phyloP scores from a whole-genome alignment of 2,797 vertebrate species.

The Linurgus olivaceus region DNA sequence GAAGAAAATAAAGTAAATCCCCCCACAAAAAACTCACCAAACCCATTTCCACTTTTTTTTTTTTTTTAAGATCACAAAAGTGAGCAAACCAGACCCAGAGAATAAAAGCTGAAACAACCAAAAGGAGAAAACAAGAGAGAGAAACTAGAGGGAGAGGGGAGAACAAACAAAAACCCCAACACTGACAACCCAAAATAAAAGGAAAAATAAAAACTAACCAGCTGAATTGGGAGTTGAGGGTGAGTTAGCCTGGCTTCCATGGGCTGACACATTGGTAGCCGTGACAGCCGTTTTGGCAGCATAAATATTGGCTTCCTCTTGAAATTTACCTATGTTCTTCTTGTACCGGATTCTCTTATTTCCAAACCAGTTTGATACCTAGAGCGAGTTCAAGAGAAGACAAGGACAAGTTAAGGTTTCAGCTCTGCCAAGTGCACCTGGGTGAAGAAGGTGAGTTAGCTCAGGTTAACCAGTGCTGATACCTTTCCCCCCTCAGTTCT shows the following conservation, averaged over 20 bases:
- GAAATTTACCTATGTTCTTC: slow-evolving; percentile 99
- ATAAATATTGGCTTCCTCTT: slow-evolving; percentile 99
- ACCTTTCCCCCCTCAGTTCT: rapidly evolving
- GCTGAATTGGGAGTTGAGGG: slow-evolving; percentile 99
- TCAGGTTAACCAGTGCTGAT: neutral
- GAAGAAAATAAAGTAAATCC: neutral
- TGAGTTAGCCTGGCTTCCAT: slow-evolving; percentile 99
- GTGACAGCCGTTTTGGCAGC: slow-evolving; percentile 98
- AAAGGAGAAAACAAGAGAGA: neutral
- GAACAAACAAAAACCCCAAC: slow-evolving; percentile 5
- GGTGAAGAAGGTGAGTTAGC: neutral
- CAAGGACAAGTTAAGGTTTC: neutral
- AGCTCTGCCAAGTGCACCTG: neutral
- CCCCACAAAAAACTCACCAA: neutral
- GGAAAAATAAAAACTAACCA: slow-evolving; percentile 85
- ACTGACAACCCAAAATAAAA: slow-evolving; percentile 62
- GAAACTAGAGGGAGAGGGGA: neutral
- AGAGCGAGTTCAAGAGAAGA: slow-evolving; percentile 56
- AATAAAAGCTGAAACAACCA: neutral
- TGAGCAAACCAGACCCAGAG: neutral
- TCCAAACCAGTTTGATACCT: slow-evolving; percentile 99
- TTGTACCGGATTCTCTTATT: slow-evolving; percentile 99
- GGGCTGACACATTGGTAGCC: slow-evolving; percentile 95
- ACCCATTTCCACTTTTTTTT: neutral
- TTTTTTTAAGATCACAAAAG: neutral